Evolutionary conservation across 2,113 vertebrate species (phyloP).

Genomic region (Planiliza haematocheilus): DNA sequence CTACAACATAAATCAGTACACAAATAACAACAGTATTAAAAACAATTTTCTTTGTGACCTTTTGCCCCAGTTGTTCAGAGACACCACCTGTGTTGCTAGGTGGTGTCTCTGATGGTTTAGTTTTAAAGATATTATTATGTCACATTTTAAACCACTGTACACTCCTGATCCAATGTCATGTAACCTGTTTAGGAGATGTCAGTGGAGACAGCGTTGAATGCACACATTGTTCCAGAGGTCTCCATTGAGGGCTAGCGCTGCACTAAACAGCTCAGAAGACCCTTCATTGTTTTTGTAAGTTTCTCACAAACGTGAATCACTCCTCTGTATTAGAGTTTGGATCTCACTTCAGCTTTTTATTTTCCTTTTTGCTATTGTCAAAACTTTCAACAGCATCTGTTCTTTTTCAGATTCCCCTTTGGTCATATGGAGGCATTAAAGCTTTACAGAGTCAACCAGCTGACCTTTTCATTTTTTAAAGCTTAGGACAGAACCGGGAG

Average conservation of each 20-base stretch:
- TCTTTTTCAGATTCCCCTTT: constrained; percentile 62
- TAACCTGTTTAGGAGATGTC: constrained; percentile 52
- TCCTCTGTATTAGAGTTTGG: background rate
- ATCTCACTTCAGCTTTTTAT: background rate
- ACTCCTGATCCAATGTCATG: background rate
- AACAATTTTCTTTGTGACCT: background rate
- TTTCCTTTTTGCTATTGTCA: background rate
- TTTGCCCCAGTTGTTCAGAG: no score
- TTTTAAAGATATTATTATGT: no score
- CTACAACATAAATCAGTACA: background rate
- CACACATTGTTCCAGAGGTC: constrained; percentile 69
- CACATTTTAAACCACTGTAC: no score
- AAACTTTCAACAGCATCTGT: background rate
- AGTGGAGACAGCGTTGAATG: constrained; percentile 60
- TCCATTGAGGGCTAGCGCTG: constrained; percentile 66
- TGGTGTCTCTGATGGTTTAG: no score
- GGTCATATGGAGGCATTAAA: constrained; percentile 48
- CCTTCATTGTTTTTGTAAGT: constrained; percentile 55
- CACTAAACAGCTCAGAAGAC: constrained; percentile 2
- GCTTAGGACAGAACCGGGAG: constrained; percentile 53
- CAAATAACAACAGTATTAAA: background rate
- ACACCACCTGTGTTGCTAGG: no score
- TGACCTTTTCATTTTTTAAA: constrained; percentile 53
- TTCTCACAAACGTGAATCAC: background rate
- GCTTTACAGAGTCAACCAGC: constrained; percentile 43